phyloP scores from a whole-genome alignment of 2,797 vertebrate genomes.

The Sebastes paucispinis region DNA sequence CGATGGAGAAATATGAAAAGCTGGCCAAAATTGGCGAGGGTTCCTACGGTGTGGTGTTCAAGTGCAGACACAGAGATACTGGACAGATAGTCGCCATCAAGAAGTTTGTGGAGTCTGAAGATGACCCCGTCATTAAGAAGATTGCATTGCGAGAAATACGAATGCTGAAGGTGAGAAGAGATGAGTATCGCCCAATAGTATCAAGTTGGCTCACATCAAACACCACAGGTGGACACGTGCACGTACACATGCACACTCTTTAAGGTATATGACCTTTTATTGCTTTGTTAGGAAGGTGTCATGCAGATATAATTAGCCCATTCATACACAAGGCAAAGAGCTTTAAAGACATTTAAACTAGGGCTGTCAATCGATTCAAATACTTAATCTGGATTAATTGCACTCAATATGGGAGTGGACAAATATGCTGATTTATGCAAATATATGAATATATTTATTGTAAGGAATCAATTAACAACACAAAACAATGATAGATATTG shows the following conservation, averaged over 20 bases:
- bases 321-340: not conserved
- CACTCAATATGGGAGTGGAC: too few relatives aligned
- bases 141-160: slow-evolving; percentile 89
- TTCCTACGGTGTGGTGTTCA: slow-evolving; percentile 91
- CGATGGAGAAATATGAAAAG: slow-evolving; percentile 93
- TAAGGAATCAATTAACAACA: too few relatives aligned
- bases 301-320: not conserved
- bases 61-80: slow-evolving; percentile 87
- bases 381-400: too few relatives aligned
- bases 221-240: not conserved
- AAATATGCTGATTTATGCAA: too few relatives aligned
- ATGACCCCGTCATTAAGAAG: slow-evolving; percentile 90
- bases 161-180: slow-evolving; percentile 86
- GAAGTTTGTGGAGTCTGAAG: slow-evolving; percentile 91
- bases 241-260: not conserved
- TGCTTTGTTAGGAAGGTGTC: not conserved
- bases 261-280: not conserved
- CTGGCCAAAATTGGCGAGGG: slow-evolving; percentile 90
- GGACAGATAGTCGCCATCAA: slow-evolving; percentile 91
- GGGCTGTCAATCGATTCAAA: too few relatives aligned
- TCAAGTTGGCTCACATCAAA: slow-evolving; percentile 3
- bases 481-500: too few relatives aligned
- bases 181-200: not conserved
- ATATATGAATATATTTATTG: too few relatives aligned
- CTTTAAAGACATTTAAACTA: not conserved